Percentiles rank a stretch among this genome's conserved stretches.
phyloP scores from a whole-genome alignment of 2,888 invertebrate species.

The Acronicta alni region DNA sequence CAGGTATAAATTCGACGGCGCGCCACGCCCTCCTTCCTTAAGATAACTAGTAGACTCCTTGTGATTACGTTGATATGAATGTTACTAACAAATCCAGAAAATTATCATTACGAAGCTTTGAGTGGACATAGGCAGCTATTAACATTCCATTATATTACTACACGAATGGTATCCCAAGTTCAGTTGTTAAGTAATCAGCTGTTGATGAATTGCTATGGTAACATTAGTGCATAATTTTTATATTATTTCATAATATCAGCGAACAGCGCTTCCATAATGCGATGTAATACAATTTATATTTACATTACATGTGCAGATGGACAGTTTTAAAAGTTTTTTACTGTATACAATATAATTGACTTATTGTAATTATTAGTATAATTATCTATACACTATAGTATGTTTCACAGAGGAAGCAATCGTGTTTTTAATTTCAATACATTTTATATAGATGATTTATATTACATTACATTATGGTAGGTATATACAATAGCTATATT shows the following conservation, averaged over 20 bases:
- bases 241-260: constrained; percentile 13
- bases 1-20: constrained; percentile 57
- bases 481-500: too few relatives aligned
- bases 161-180: constrained; percentile 9
- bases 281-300: constrained; percentile 2
- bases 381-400: too few relatives aligned
- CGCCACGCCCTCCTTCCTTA: constrained; percentile 45
- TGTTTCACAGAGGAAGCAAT: too few relatives aligned
- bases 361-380: too few relatives aligned
- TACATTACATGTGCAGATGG: too few relatives aligned
- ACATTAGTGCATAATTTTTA: constrained; percentile 1
- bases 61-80: constrained; percentile 39
- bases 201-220: constrained; percentile 6
- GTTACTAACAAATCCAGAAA: constrained; percentile 56
- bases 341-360: too few relatives aligned
- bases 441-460: too few relatives aligned
- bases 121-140: constrained; percentile 46
- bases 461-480: too few relatives aligned
- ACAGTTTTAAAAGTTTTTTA: too few relatives aligned
- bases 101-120: constrained; percentile 50
- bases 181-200: constrained; percentile 14
- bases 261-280: constrained; percentile 29
- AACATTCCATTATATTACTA: constrained; percentile 57
- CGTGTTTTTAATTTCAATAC: too few relatives aligned
- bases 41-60: constrained; percentile 45